phyloP scores from a whole-genome alignment of 1,140 invertebrate genomes.

The Lepidotrigona ventralis region DNA sequence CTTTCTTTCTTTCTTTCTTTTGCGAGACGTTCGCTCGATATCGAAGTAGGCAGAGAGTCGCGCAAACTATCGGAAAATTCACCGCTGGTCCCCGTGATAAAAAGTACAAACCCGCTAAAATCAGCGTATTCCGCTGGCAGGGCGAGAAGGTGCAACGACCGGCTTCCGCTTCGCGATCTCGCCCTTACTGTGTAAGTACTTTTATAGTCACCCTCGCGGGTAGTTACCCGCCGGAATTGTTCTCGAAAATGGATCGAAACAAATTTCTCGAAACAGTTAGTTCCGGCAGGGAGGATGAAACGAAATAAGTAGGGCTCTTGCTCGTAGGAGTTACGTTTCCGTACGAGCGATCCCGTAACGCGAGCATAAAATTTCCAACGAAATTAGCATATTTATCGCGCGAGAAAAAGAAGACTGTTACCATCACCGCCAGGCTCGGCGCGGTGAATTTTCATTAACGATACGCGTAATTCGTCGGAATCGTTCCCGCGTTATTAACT shows the following conservation, averaged over 20 bases:
- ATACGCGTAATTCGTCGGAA: conserved; percentile 14
- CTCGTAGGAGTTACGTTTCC: conserved; percentile 31
- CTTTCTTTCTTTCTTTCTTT: not conserved
- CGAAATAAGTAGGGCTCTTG: not conserved
- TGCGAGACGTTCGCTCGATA: not conserved
- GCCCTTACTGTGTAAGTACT: not conserved
- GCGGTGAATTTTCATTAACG: conserved; percentile 34
- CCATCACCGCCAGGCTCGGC: not conserved
- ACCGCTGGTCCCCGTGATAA: not conserved
- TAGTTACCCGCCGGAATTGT: not conserved
- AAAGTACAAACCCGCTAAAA: not conserved
- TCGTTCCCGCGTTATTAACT: conserved; percentile 51
- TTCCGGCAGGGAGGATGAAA: conserved; percentile 4
- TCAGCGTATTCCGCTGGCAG: not conserved
- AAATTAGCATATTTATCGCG: conserved; percentile 63
- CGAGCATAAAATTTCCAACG: conserved; percentile 44
- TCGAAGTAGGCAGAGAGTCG: not conserved
- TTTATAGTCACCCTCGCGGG: not conserved
- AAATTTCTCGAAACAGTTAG: conserved; percentile 33
- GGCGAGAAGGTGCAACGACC: not conserved
- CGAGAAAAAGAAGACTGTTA: not conserved
- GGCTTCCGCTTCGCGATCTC: not conserved
- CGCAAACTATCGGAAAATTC: not conserved
- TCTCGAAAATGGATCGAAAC: conserved; percentile 11
- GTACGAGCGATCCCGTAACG: conserved; percentile 18